A percentile compares a stretch with the other conserved stretches of the same genome.
Evolutionary conservation across 2,797 vertebrate species (phyloP).

Genomic region (Notamacropus eugenii): DNA sequence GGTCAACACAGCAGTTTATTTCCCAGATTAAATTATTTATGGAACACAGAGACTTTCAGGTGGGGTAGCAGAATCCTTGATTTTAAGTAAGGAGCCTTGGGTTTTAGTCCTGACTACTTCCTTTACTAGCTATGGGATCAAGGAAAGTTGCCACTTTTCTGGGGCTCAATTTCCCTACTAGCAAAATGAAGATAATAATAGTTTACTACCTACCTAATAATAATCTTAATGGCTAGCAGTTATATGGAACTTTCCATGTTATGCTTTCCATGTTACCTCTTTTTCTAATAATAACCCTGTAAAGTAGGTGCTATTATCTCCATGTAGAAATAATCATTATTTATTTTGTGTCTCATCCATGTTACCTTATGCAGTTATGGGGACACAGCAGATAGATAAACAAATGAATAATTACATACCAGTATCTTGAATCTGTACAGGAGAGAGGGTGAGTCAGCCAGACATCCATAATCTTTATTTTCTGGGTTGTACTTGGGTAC

Average conservation of each 20-base stretch:
- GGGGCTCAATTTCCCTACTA: background rate
- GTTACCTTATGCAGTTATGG: no score
- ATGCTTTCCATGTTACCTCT: background rate
- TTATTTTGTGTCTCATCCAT: background rate
- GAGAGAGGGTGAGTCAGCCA: slow-evolving; percentile 87
- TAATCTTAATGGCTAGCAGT: background rate
- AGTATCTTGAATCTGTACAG: slow-evolving; percentile 89
- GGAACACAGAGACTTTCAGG: no score
- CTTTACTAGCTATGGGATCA: background rate
- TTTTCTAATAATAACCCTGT: background rate
- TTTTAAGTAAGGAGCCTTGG: background rate
- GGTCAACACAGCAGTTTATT: background rate
- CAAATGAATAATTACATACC: slow-evolving; percentile 75
- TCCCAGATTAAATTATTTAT: background rate
- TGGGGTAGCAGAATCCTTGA: background rate
- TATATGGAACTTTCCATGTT: background rate
- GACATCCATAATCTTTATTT: slow-evolving; percentile 86
- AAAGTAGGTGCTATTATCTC: background rate
- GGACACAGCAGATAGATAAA: background rate
- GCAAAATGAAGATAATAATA: background rate
- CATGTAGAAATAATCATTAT: background rate
- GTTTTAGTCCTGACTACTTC: background rate
- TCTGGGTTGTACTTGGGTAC: slow-evolving; percentile 90
- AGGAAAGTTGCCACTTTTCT: background rate
- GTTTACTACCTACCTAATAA: background rate